Conservation (phyloP, 2,113 vertebrate species). For the Xiphorhynchus elegans region DNA sequence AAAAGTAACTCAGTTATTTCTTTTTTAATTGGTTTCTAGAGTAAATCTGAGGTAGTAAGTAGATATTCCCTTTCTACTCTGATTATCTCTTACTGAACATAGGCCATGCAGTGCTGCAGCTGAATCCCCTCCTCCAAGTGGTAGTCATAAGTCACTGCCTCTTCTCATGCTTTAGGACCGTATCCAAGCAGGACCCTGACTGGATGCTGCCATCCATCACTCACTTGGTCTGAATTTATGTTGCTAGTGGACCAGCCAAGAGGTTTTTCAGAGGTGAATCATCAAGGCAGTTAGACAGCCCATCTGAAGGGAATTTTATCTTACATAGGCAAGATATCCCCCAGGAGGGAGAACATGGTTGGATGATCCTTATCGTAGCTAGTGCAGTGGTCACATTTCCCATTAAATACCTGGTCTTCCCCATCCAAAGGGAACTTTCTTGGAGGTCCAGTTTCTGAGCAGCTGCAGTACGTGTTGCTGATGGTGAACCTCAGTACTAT, state of each 20-base stretch:
- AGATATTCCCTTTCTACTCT: background rate
- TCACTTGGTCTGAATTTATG: background rate
- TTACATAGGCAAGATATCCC: background rate
- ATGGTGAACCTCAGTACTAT: background rate
- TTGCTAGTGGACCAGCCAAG: background rate
- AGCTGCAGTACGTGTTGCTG: background rate
- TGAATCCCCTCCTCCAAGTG: background rate
- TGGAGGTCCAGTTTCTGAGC: background rate
- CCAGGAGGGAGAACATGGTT: accelerated
- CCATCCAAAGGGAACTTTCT: background rate
- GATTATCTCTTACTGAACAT: background rate
- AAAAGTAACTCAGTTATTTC: background rate
- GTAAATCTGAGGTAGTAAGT: background rate
- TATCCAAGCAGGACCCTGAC: background rate
- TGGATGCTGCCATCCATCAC: background rate
- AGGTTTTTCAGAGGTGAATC: background rate
- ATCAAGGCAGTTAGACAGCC: background rate
- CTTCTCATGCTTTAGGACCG: background rate
- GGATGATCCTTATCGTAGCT: background rate
- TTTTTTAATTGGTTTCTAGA: background rate
- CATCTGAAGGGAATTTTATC: background rate
- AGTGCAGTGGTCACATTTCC: background rate
- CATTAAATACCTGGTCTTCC: background rate
- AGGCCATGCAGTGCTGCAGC: background rate
- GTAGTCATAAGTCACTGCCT: background rate